A percentile compares a stretch with the other conserved stretches of the same genome.
Conservation (phyloP, 2,888 invertebrate genomes). For the Mesorhabditis belari region DNA sequence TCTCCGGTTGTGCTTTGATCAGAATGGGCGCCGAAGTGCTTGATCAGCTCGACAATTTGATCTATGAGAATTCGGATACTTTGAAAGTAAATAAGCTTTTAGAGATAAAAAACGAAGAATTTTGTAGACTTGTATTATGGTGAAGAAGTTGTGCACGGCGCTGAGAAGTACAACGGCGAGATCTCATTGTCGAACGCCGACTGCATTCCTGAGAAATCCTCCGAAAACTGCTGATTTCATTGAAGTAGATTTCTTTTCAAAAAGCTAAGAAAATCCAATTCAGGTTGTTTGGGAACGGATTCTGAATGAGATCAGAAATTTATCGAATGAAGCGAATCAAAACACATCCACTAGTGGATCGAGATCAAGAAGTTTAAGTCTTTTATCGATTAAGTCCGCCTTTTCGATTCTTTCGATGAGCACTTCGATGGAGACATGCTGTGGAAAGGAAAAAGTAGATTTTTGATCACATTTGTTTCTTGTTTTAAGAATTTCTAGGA, state of each 20-base stretch:
- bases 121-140: not conserved
- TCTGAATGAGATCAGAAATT: not conserved
- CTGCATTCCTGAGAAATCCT: not conserved
- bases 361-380: not conserved
- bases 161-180: not conserved
- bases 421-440: not conserved
- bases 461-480: not conserved
- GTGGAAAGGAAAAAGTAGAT: not conserved
- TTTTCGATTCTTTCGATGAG: not conserved
- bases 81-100: not conserved
- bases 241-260: not conserved
- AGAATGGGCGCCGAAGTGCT: not conserved
- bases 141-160: not conserved
- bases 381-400: not conserved
- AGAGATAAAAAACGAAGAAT: not conserved
- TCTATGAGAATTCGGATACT: not conserved
- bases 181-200: not conserved
- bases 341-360: too few species aligned
- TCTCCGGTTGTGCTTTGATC: not conserved
- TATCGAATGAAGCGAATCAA: not conserved
- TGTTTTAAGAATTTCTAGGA: too few species aligned
- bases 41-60: not conserved
- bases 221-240: not conserved
- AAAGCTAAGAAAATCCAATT: not conserved
- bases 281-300: not conserved